Percentiles rank a stretch among this genome's conserved stretches.
These are phyloP conservation scores for Scaptodrosophila lebanonensis DNA, from an alignment of 1,140 invertebrate genomes.

Conservation along the genomic window DNA sequence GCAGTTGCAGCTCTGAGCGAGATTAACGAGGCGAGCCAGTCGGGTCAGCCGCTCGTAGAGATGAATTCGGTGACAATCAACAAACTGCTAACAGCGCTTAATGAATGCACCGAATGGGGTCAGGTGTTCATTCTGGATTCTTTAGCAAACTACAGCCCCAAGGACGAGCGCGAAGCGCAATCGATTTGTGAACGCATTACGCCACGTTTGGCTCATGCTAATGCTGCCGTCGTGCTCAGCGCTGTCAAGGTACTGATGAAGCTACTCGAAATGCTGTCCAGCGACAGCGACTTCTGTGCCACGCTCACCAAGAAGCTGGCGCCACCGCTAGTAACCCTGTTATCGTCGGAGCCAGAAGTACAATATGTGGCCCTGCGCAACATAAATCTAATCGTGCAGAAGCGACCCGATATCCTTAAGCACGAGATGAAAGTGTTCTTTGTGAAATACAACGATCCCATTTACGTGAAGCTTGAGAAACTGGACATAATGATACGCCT, in stretches of 20 bases:
- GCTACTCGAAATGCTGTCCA: conserved; percentile 97
- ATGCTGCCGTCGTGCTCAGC: conserved; percentile 99
- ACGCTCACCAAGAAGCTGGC: conserved; percentile 98
- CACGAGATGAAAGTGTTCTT: conserved; percentile 99
- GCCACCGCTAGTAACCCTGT: conserved; percentile 97
- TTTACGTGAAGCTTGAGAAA: conserved; percentile 99
- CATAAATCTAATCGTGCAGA: conserved; percentile 99
- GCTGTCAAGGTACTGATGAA: conserved; percentile 99
- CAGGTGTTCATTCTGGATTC: conserved; percentile 99
- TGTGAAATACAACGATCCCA: conserved; percentile 99
- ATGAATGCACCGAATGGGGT: conserved; percentile 99
- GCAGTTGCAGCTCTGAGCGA: conserved; percentile 99
- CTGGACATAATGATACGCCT: conserved; percentile 99
- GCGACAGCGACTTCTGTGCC: conserved; percentile 94
- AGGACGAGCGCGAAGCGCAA: conserved; percentile 99
- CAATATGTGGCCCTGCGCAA: conserved; percentile 99
- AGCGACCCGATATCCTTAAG: conserved; percentile 98
- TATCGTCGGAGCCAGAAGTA: conserved; percentile 98
- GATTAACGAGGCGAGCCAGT: conserved; percentile 97
- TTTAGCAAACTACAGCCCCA: conserved; percentile 96
- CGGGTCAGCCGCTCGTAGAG: conserved; percentile 93
- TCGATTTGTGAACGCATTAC: conserved; percentile 99
- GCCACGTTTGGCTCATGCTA: conserved; percentile 98
- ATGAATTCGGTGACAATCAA: conserved; percentile 99
- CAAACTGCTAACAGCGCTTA: conserved; percentile 97